phyloP scores from a whole-genome alignment of 2,888 invertebrate genomes.

The Zonitis immaculata region DNA sequence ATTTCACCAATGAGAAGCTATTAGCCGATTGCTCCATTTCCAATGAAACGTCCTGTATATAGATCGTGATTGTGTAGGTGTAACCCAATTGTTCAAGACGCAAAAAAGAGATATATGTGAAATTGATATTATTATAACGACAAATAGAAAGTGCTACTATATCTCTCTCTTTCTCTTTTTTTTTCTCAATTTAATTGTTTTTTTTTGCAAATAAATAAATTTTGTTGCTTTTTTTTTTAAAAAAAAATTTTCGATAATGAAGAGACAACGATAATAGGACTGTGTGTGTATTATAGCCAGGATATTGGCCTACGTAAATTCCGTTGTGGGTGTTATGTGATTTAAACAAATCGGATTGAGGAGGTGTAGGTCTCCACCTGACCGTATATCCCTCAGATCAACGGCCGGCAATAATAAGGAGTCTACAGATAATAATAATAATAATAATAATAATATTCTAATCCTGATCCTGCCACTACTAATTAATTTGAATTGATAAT shows the following conservation, averaged over 20 bases:
- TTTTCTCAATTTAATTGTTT: not conserved
- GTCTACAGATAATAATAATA: too few species aligned
- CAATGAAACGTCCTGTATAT: too few species aligned
- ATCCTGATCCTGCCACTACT: not conserved
- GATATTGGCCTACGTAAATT: conserved; percentile 32
- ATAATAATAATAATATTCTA: too few species aligned
- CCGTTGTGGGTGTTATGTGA: conserved; percentile 33
- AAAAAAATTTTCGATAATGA: conserved; percentile 4
- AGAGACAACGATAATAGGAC: conserved; percentile 28
- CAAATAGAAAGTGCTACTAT: not conserved
- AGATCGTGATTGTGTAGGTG: not conserved
- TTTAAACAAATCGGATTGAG: conserved; percentile 33
- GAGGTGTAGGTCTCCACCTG: conserved; percentile 35
- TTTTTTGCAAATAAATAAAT: too few species aligned
- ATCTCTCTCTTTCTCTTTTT: not conserved
- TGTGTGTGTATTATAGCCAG: too few species aligned
- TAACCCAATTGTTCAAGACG: not conserved
- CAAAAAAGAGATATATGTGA: not conserved
- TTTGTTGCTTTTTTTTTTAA: not conserved
- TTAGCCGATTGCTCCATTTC: not conserved
- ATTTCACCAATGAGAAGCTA: too few species aligned
- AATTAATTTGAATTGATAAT: not conserved
- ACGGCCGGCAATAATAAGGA: conserved; percentile 26
- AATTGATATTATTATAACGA: not conserved
- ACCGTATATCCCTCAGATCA: conserved; percentile 31